These are phyloP conservation scores for Drosophila tristis DNA, from an alignment of 1,140 invertebrate genomes.

Conservation along the genomic window DNA sequence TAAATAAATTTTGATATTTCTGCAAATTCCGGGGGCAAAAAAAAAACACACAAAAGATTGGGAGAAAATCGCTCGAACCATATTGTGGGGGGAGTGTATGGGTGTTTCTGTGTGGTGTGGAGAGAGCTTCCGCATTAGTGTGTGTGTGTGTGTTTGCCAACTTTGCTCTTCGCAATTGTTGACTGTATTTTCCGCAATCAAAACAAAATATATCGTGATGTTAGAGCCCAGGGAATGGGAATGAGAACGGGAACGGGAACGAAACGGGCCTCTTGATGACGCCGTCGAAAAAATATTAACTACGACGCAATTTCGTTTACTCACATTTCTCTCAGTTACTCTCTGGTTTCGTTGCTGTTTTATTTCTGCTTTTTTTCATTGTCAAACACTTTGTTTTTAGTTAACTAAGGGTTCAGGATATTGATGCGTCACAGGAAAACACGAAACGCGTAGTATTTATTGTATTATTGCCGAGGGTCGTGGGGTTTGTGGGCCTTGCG, in stretches of 20 bases:
- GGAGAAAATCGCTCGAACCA: conserved; percentile 21
- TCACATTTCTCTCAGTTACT: conserved; percentile 47
- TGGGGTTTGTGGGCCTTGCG: conserved; percentile 41
- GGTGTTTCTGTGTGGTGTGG: background rate
- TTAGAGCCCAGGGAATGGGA: background rate
- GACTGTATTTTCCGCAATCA: conserved; percentile 56
- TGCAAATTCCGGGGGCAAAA: conserved; percentile 53
- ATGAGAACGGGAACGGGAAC: background rate
- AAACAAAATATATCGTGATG: conserved; percentile 31
- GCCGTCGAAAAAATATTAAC: conserved; percentile 63
- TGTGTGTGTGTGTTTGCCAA: conserved; percentile 27
- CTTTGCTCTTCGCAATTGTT: conserved; percentile 61
- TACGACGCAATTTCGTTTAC: conserved; percentile 82
- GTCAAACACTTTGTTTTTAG: conserved; percentile 30
- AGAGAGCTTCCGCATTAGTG: background rate
- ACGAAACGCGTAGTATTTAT: conserved; percentile 3
- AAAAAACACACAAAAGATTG: conserved; percentile 25
- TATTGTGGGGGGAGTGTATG: background rate
- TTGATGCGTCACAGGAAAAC: background rate
- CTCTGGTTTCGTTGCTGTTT: conserved; percentile 7
- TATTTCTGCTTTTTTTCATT: background rate
- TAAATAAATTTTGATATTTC: conserved; percentile 67
- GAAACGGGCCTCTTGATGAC: conserved; percentile 36
- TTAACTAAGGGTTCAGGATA: conserved; percentile 14
- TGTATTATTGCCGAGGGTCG: conserved; percentile 11